Conservation (phyloP, 2,797 vertebrate genomes). For the Microctenopoma steveboyesi region DNA sequence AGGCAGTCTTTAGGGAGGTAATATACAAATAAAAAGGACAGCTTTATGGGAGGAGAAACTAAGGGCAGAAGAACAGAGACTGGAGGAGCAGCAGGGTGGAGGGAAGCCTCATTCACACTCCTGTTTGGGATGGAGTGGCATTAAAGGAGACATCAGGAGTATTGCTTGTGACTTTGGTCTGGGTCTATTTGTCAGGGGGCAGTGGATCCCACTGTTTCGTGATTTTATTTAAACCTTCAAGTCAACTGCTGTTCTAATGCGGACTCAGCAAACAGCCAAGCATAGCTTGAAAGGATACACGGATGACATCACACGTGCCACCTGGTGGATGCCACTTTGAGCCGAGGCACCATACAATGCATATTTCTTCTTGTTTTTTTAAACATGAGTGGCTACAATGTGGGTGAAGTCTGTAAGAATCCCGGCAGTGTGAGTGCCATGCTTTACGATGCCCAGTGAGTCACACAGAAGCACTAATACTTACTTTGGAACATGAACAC, state of each 20-base stretch:
- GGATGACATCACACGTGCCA: conserved; percentile 71
- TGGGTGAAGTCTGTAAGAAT: conserved; percentile 48
- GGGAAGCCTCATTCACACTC: conserved; percentile 30
- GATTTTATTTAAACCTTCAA: not conserved
- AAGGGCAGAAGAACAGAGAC: conserved; percentile 9
- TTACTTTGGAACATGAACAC: conserved; percentile 42
- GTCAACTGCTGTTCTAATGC: conserved; percentile 22
- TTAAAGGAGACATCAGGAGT: conserved; percentile 59
- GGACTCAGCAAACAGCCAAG: conserved; percentile 32
- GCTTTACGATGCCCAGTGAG: conserved; percentile 54
- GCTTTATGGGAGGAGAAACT: conserved; percentile 47
- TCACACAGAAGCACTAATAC: conserved; percentile 50
- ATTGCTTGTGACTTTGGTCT: conserved; percentile 73
- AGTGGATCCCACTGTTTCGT: conserved; percentile 9
- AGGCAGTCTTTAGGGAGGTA: conserved; percentile 63
- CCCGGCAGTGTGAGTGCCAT: conserved; percentile 64
- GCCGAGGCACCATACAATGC: conserved; percentile 66
- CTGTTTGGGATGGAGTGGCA: conserved; percentile 42
- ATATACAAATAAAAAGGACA: conserved; percentile 43
- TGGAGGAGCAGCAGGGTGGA: conserved; percentile 14
- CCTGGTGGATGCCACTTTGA: conserved; percentile 70
- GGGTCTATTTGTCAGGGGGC: conserved; percentile 22
- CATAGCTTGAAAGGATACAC: conserved; percentile 50
- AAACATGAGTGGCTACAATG: conserved; percentile 57
- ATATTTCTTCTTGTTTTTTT: conserved; percentile 24